Evolutionary conservation across 1,140 invertebrate genomes (phyloP).

Genomic region (Dendroctonus valens): DNA sequence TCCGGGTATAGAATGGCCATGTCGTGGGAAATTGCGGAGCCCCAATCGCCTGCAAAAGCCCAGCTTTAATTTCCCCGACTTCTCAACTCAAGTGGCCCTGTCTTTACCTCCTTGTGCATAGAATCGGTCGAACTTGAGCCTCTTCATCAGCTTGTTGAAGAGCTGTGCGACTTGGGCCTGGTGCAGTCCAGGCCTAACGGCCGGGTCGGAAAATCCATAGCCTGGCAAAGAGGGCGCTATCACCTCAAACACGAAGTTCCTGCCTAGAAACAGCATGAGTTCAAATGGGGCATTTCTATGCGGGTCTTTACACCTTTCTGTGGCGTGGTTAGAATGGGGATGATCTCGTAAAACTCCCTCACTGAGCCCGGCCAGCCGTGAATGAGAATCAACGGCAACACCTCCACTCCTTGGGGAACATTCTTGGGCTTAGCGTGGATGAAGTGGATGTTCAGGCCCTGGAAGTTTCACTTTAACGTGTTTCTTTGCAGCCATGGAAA

Average conservation of each 20-base stretch:
- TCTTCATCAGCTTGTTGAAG: constrained; percentile 79
- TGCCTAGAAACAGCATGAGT: neutral
- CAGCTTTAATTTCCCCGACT: constrained; percentile 65
- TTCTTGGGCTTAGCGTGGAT: constrained; percentile 64
- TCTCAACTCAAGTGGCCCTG: constrained; percentile 62
- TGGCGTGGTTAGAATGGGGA: constrained; percentile 67
- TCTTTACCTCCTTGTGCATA: constrained; percentile 87
- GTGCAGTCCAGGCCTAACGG: constrained; percentile 57
- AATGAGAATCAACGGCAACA: constrained; percentile 71
- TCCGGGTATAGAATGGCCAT: constrained; percentile 70
- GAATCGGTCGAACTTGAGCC: constrained; percentile 73
- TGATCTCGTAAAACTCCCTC: constrained; percentile 81
- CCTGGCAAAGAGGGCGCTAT: constrained; percentile 63
- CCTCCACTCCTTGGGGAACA: constrained; percentile 45
- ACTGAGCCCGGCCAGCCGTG: constrained; percentile 93
- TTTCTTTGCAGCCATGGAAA: constrained; percentile 23
- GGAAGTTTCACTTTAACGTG: neutral
- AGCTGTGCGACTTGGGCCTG: constrained; percentile 66
- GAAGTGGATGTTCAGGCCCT: constrained; percentile 72
- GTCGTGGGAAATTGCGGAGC: constrained; percentile 58
- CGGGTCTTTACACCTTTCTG: constrained; percentile 49
- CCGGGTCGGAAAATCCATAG: constrained; percentile 67
- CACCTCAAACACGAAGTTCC: constrained; percentile 72
- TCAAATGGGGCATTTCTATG: neutral
- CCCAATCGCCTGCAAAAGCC: constrained; percentile 73